Percentiles rank a stretch among this genome's conserved stretches.
Evolutionary conservation across 64 coral and sea anemone species (phyloP).

Genomic region (Actinia tenebrosa): DNA sequence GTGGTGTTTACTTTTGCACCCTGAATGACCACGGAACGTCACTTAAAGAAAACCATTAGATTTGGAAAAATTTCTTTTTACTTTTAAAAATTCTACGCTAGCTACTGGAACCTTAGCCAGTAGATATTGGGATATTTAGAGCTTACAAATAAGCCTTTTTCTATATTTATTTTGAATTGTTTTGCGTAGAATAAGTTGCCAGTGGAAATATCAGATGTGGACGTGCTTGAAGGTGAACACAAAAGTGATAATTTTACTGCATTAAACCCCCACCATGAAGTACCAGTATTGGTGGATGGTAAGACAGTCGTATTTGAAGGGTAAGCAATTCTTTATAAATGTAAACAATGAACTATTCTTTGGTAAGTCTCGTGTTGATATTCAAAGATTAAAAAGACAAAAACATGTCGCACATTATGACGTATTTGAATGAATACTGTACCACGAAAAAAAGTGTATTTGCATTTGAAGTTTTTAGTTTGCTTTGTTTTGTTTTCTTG

Average conservation of each 20-base stretch:
- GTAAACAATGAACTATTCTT: not conserved
- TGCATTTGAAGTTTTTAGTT: not conserved
- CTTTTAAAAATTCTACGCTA: too few species aligned
- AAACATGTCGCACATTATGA: not conserved
- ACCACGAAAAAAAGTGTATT: not conserved
- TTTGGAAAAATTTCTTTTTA: too few species aligned
- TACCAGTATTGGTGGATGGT: slow-evolving; percentile 60
- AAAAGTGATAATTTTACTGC: slow-evolving; percentile 31
- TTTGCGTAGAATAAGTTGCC: slow-evolving; percentile 65
- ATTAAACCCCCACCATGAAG: slow-evolving; percentile 71
- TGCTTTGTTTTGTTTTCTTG: not conserved
- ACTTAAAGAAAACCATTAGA: not conserved
- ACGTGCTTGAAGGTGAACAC: slow-evolving; percentile 68
- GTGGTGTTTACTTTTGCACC: not conserved
- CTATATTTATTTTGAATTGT: not conserved
- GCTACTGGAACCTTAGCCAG: too few species aligned
- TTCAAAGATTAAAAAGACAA: not conserved
- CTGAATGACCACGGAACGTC: not conserved
- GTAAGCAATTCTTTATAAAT: slow-evolving; percentile 29
- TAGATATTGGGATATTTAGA: not conserved
- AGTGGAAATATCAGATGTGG: slow-evolving; percentile 48
- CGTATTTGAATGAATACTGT: not conserved
- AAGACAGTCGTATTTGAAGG: slow-evolving; percentile 61
- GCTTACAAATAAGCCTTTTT: not conserved
- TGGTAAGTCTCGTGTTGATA: not conserved